phyloP scores from a whole-genome alignment of 2,797 vertebrate genomes.

The Dicrostonyx torquatus region DNA sequence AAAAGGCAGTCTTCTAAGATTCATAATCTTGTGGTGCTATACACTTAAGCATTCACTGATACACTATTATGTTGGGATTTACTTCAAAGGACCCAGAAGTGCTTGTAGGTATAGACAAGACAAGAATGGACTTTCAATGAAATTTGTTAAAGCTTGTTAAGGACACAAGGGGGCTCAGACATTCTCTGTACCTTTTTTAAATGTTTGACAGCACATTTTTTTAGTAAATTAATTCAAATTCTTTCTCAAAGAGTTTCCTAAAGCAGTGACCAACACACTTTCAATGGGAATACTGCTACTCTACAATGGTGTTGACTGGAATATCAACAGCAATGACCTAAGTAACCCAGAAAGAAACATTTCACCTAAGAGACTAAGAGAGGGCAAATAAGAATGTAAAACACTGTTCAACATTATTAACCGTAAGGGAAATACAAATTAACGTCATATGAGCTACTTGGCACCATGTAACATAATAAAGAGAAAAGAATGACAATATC shows the following conservation, averaged over 20 bases:
- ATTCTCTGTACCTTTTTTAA: conserved; percentile 37
- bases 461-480: neutral
- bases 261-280: conserved; percentile 6
- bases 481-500: neutral
- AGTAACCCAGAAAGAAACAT: neutral
- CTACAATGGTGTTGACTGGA: neutral
- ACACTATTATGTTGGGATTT: neutral
- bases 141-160: neutral
- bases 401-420: neutral
- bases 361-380: neutral
- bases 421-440: neutral
- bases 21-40: neutral
- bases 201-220: conserved; percentile 11
- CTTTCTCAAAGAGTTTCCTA: conserved; percentile 30
- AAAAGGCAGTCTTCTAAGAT: conserved; percentile 20
- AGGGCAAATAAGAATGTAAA: neutral
- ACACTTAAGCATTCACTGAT: neutral
- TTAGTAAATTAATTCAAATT: conserved; percentile 22
- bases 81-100: conserved; percentile 11
- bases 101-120: neutral
- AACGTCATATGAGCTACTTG: neutral
- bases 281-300: neutral
- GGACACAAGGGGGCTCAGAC: neutral
- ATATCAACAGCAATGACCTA: neutral
- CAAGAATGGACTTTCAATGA: neutral